Conservation (phyloP, 2,888 invertebrate species). For the Meiosimyza decipiens region DNA sequence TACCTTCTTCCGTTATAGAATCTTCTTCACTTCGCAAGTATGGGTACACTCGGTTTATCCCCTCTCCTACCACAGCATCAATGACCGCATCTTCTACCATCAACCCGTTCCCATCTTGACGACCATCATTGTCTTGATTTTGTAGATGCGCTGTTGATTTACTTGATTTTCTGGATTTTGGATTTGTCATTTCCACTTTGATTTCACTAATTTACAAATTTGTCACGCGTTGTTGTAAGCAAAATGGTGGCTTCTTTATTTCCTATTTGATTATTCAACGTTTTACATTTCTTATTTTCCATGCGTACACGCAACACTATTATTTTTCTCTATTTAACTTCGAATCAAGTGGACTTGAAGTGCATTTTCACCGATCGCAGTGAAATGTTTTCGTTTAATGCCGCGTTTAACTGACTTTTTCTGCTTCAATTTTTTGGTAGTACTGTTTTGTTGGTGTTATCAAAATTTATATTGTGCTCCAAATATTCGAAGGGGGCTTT, state of each 20-base stretch:
- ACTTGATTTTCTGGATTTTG: constrained; percentile 41
- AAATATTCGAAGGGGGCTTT: too few species aligned
- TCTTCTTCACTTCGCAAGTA: too few species aligned
- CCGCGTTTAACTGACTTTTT: neutral
- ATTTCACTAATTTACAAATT: neutral
- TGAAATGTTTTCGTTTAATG: constrained; percentile 1
- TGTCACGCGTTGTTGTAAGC: constrained; percentile 10
- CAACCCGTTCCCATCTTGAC: neutral
- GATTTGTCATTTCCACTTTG: constrained; percentile 40
- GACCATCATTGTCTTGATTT: neutral
- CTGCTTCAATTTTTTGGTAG: neutral
- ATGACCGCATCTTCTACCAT: neutral
- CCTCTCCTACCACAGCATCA: neutral
- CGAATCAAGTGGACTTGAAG: neutral
- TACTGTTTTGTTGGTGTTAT: constrained; percentile 8
- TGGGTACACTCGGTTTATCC: neutral
- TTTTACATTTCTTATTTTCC: too few species aligned
- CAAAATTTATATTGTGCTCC: constrained; percentile 12
- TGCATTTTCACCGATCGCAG: neutral
- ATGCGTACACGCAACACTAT: too few species aligned
- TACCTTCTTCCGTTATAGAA: too few species aligned
- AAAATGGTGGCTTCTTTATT: too few species aligned
- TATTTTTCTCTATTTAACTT: too few species aligned
- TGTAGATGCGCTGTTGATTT: constrained; percentile 12
- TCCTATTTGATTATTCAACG: too few species aligned